These are phyloP conservation scores for Picathartes gymnocephalus DNA, from an alignment of 2,113 vertebrate genomes.

Conservation along the genomic window DNA sequence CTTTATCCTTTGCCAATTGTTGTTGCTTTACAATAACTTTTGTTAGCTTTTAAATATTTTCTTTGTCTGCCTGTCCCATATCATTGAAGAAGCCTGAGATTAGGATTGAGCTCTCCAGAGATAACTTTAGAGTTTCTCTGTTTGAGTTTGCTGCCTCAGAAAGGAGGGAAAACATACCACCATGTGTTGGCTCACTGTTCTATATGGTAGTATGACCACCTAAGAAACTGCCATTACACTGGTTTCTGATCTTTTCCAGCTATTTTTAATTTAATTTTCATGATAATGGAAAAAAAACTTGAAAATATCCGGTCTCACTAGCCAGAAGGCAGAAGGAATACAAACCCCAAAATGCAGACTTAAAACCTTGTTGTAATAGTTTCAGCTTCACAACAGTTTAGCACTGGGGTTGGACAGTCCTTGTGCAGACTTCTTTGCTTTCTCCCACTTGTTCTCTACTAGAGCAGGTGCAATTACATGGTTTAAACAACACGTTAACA, in stretches of 20 bases:
- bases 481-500: neutral
- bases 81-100: neutral
- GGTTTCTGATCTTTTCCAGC: neutral
- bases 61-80: neutral
- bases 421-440: neutral
- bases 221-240: neutral
- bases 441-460: neutral
- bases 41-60: neutral
- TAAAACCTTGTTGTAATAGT: neutral
- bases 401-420: too few species aligned
- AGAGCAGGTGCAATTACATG: fast-evolving
- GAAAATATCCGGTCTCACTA: neutral
- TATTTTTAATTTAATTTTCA: neutral
- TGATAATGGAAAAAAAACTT: neutral
- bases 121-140: neutral
- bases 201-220: neutral
- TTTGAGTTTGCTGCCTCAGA: neutral
- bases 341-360: neutral
- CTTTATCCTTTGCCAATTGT: neutral
- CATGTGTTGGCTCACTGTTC: neutral
- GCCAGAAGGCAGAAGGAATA: neutral
- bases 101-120: neutral
- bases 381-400: neutral
- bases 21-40: neutral
- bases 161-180: neutral